Evolutionary conservation across 2,888 invertebrate genomes (phyloP).

Genomic region (Papilio gigon): DNA sequence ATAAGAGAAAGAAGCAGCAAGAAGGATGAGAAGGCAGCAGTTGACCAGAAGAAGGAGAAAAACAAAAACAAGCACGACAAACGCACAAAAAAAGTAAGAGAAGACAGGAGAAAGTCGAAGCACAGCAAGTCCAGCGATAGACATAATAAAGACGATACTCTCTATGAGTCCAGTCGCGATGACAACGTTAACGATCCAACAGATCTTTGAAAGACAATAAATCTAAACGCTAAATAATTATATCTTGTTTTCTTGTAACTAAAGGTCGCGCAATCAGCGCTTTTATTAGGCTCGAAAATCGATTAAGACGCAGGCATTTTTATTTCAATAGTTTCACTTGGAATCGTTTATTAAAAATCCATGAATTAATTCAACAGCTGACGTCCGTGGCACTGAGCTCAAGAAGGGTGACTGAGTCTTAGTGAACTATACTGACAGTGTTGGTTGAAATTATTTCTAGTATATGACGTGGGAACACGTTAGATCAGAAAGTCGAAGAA

Average conservation of each 20-base stretch:
- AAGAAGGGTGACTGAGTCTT: no score
- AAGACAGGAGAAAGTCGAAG: constrained; percentile 42
- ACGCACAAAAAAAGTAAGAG: constrained; percentile 22
- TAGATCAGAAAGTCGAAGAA: no score
- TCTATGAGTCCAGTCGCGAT: constrained; percentile 72
- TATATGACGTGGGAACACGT: no score
- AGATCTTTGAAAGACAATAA: constrained; percentile 46
- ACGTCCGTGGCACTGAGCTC: no score
- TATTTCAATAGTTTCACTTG: no score
- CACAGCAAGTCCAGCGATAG: constrained; percentile 22
- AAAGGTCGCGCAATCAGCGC: no score
- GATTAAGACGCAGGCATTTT: no score
- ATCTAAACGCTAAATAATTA: constrained; percentile 44
- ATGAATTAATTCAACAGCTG: no score
- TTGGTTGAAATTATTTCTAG: no score
- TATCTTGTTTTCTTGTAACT: constrained; percentile 5
- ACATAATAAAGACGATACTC: constrained; percentile 50
- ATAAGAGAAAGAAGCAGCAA: constrained; percentile 19
- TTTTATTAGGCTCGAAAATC: no score
- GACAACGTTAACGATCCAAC: constrained; percentile 73
- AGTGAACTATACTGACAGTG: no score
- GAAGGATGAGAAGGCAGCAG: constrained; percentile 25
- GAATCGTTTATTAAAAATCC: no score
- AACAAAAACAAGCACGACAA: constrained; percentile 11
- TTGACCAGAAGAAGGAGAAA: background rate